Evolutionary conservation across 35 echinoderm and acorn worm species (phyloP), one percentile per base, ranked within the genome.

Genomic region (Amphiura filiformis): DNA sequence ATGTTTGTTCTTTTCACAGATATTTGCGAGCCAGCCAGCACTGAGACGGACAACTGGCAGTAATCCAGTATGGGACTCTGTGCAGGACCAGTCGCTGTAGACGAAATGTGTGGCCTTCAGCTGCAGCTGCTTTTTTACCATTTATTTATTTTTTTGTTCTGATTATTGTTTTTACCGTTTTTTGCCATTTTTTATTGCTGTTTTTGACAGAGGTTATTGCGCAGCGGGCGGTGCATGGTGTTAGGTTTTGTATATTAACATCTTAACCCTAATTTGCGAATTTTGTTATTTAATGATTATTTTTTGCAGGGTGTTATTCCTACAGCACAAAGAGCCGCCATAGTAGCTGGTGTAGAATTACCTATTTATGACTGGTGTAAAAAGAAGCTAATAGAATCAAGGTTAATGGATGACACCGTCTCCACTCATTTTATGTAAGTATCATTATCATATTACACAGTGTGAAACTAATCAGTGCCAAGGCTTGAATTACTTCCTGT

Each of bases 291-390:
- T 4, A 17, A 47, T 9, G 41, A 4, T 17, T 9, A 47, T 47
- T 47, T 47, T 47, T 47, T 47, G 41, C 87, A 99, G 96, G 96
- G 96, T 39, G 92, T 99, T 17, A 37, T 94, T 0, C 96, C 96
- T 49, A 99, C 96, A 37, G 92, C 96, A 5, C 96, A 99, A 37
- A 94, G 96, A 81, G 96, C 93, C 36, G 96, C 96, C 13, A 89
- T 99, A 31, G 93, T 99, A 4, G 93, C 90, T 15, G 96, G 96
- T 39, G 96, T 99, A 32, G 92, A 94, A 76, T 88, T 99, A 31
- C 96, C 96, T 47, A 84, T 94, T 33, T 99, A 99, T 65, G 96
- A 99, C 84, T 92, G 90, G 88, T 91, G 82, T 61, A 99, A 99
- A 37, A 99, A 89, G 81, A 76, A 40, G 33, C 79, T 99, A 20